A percentile compares a stretch with the other conserved stretches of the same genome.
phyloP scores from a whole-genome alignment of 2,797 vertebrate species.

The Arnoldichthys spilopterus region DNA sequence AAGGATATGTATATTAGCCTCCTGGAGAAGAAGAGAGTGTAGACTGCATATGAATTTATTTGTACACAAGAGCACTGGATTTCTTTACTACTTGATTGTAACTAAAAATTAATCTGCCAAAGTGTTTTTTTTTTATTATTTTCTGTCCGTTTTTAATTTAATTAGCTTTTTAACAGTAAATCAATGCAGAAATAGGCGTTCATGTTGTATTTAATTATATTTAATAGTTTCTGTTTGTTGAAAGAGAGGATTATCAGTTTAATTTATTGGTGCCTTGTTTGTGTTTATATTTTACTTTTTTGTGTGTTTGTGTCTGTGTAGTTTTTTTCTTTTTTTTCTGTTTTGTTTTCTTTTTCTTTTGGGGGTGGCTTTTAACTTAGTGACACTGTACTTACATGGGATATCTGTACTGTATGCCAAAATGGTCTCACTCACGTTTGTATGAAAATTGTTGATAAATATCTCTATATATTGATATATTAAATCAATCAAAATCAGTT shows the following conservation, averaged over 20 bases:
- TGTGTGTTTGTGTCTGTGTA: slow-evolving; percentile 54
- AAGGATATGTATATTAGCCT: slow-evolving; percentile 79
- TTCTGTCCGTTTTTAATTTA: slow-evolving; percentile 60
- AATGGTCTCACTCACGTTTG: slow-evolving; percentile 86
- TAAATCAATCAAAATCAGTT: slow-evolving; percentile 76
- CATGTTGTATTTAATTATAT: slow-evolving; percentile 78
- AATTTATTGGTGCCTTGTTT: slow-evolving; percentile 89
- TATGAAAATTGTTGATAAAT: slow-evolving; percentile 88
- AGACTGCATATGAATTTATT: slow-evolving; percentile 83
- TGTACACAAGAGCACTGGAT: slow-evolving; percentile 84
- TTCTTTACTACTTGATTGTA: slow-evolving; percentile 89
- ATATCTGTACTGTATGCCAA: slow-evolving; percentile 86
- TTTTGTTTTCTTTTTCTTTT: slow-evolving; percentile 55
- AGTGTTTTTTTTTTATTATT: slow-evolving; percentile 72
- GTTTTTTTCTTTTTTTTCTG: slow-evolving; percentile 67
- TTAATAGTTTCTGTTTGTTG: slow-evolving; percentile 72
- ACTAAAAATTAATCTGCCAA: slow-evolving; percentile 87
- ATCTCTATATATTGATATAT: slow-evolving; percentile 89
- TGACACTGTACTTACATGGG: slow-evolving; percentile 81
- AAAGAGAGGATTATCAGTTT: slow-evolving; percentile 73
- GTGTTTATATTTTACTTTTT: slow-evolving; percentile 78
- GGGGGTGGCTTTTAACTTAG: slow-evolving; percentile 66
- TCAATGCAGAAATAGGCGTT: slow-evolving; percentile 71
- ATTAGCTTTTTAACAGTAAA: slow-evolving; percentile 77
- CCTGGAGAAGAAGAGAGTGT: slow-evolving; percentile 71